These are phyloP conservation scores for Halcyon badia DNA, from an alignment of 2,797 vertebrate species.

Conservation along the genomic window DNA sequence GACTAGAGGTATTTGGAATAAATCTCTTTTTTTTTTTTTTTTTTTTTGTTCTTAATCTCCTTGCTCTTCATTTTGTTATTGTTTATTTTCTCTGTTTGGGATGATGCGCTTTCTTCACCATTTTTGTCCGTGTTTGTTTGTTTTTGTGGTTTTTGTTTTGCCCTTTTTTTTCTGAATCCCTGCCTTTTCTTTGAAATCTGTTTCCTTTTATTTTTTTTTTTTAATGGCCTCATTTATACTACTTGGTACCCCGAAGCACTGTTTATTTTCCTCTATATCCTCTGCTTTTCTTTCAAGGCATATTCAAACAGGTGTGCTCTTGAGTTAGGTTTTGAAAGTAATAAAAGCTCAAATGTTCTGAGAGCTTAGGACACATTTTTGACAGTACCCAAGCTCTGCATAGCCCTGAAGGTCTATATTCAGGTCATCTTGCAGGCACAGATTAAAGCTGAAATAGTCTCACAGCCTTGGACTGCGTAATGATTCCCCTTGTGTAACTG, in stretches of 20 bases:
- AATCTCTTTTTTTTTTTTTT: background rate
- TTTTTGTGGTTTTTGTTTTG: background rate
- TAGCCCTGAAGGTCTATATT: background rate
- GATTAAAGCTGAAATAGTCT: slow-evolving; percentile 11
- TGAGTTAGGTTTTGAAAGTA: background rate
- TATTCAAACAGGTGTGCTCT: background rate
- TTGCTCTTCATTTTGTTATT: background rate
- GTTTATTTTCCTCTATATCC: background rate
- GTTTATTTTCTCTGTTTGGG: background rate
- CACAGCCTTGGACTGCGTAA: background rate
- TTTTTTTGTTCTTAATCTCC: background rate
- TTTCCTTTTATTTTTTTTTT: background rate
- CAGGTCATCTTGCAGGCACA: background rate
- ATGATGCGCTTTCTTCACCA: background rate
- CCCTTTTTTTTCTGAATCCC: background rate
- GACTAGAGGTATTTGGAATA: background rate
- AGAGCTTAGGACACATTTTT: background rate
- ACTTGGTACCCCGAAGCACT: background rate
- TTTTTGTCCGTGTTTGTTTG: background rate
- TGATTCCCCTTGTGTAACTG: background rate
- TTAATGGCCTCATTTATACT: background rate
- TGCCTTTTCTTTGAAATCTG: background rate
- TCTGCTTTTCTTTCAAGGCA: background rate
- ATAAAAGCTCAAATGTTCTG: background rate
- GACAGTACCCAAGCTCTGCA: background rate